These are phyloP conservation scores for Thecocarcelia acutangulata DNA, from an alignment of 2,888 invertebrate genomes.

Conservation along the genomic window DNA sequence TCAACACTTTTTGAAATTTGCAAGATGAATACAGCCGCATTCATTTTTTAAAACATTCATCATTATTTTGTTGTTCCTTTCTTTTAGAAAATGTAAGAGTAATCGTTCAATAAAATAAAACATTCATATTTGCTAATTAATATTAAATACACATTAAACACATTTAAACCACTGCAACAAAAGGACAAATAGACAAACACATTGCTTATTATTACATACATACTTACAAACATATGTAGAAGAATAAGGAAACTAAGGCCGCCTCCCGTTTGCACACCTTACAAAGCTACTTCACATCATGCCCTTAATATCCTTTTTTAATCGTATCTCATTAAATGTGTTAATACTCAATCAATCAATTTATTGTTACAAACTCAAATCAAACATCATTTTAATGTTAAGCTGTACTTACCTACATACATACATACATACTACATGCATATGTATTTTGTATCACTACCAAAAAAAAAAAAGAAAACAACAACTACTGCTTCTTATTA, in stretches of 20 bases:
- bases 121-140: constrained; percentile 36
- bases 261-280: constrained; percentile 3
- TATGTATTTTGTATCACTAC: neutral
- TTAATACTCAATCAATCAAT: constrained; percentile 35
- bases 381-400: constrained; percentile 55
- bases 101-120: constrained; percentile 34
- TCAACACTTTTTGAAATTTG: constrained; percentile 53
- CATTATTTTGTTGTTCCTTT: constrained; percentile 36
- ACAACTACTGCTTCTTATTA: neutral
- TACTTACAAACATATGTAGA: neutral
- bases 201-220: constrained; percentile 10
- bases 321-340: constrained; percentile 55
- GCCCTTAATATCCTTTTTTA: constrained; percentile 24
- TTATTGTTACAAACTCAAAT: constrained; percentile 27
- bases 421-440: neutral
- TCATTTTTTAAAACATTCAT: constrained; percentile 45
- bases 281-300: constrained; percentile 41
- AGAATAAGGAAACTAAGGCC: constrained; percentile 17
- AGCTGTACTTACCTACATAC: constrained; percentile 10
- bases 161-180: constrained; percentile 35
- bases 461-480: constrained; percentile 4
- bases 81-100: constrained; percentile 62
- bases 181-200: constrained; percentile 28
- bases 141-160: constrained; percentile 27
- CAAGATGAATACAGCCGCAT: constrained; percentile 28